Percentiles rank a stretch among this genome's conserved stretches.
These are phyloP conservation scores for Caenorhabditis uteleia DNA, from an alignment of 2,888 invertebrate species.

Conservation along the genomic window DNA sequence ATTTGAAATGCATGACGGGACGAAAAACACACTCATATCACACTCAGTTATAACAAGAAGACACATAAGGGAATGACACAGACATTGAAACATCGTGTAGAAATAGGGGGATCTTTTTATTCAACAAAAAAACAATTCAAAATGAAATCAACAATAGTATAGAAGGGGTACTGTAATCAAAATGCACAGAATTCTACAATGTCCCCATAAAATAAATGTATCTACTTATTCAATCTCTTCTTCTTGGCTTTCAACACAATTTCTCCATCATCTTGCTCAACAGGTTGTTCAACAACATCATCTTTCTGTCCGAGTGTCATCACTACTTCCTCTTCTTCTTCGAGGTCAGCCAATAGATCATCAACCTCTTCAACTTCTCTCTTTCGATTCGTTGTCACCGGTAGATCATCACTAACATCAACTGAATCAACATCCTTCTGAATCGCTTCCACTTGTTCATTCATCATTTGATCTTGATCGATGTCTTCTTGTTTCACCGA, in stretches of 20 bases:
- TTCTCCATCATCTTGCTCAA: conserved; percentile 2
- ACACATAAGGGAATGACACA: neutral
- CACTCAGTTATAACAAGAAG: neutral
- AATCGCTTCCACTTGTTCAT: conserved; percentile 18
- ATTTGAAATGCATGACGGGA: conserved; percentile 40
- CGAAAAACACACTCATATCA: conserved; percentile 20
- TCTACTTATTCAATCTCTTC: neutral
- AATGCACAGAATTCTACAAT: no score
- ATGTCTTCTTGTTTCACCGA: conserved; percentile 24
- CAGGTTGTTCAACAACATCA: neutral
- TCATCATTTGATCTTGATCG: conserved; percentile 18
- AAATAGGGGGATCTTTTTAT: neutral
- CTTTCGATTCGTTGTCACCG: conserved; percentile 23
- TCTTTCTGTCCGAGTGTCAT: conserved; percentile 2
- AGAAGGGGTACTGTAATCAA: no score
- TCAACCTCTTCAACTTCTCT: conserved; percentile 41
- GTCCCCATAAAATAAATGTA: neutral
- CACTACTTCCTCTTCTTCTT: conserved; percentile 31
- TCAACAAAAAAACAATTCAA: conserved; percentile 1
- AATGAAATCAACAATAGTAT: conserved; percentile 7
- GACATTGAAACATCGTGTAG: conserved; percentile 1
- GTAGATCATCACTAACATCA: conserved; percentile 11
- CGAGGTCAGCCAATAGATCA: conserved; percentile 44
- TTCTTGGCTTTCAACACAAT: conserved; percentile 10
- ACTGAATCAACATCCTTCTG: conserved; percentile 24